Percentiles rank a stretch among this genome's conserved stretches.
Evolutionary conservation across 2,113 vertebrate species (phyloP).

Genomic region (Dromaius novaehollandiae): DNA sequence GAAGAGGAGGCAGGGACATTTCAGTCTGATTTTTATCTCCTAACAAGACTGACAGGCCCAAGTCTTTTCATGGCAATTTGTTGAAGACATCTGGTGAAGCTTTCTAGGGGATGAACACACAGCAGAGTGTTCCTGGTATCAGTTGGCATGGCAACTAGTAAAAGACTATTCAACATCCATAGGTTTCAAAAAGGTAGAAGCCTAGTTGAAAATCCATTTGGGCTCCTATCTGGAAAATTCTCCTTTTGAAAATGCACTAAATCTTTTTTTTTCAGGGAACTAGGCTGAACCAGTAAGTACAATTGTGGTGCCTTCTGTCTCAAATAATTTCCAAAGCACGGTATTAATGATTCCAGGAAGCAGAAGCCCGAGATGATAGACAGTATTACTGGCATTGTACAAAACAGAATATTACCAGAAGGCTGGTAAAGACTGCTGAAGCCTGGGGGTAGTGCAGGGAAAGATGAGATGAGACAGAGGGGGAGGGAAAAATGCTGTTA

Average conservation of each 20-base stretch:
- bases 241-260: constrained; percentile 77
- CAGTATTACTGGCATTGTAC: constrained; percentile 58
- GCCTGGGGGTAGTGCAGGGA: neutral
- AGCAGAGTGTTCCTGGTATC: constrained; percentile 91
- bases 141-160: constrained; percentile 98
- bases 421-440: constrained; percentile 17
- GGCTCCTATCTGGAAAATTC: constrained; percentile 88
- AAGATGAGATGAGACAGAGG: constrained; percentile 22
- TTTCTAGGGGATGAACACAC: constrained; percentile 90
- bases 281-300: constrained; percentile 66
- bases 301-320: constrained; percentile 69
- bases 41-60: constrained; percentile 90
- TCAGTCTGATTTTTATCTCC: constrained; percentile 91
- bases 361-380: constrained; percentile 57
- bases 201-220: constrained; percentile 99
- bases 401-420: constrained; percentile 68
- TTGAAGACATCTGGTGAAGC: constrained; percentile 99
- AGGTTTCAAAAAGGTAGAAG: constrained; percentile 93
- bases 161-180: constrained; percentile 93
- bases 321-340: constrained; percentile 77
- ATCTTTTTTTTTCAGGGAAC: constrained; percentile 68
- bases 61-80: constrained; percentile 98
- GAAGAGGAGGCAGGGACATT: constrained; percentile 79
- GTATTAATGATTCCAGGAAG: constrained; percentile 78
- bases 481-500: constrained; percentile 17